Evolutionary conservation across 1,140 invertebrate genomes (phyloP), one percentile per base, ranked within the genome.

Genomic region (Notospermus geniculatus): DNA sequence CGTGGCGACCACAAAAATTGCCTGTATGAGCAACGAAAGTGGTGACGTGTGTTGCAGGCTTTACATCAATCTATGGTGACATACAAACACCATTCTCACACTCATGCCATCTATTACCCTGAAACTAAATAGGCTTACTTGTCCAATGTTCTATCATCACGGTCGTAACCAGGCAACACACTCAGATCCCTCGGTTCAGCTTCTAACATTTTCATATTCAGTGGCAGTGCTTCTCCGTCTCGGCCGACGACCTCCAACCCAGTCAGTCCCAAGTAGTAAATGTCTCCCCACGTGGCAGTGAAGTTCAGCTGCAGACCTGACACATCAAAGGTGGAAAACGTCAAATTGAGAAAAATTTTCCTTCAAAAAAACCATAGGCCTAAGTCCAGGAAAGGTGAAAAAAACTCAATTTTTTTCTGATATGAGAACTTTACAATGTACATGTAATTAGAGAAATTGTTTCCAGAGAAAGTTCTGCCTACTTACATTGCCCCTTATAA

Each of bases 51-150:
- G n/a, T n/a, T n/a, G n/a, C n/a, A n/a, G n/a, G n/a, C n/a, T n/a
- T n/a, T n/a, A n/a, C n/a, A n/a, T n/a, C n/a, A n/a, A n/a, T n/a
- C n/a, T n/a, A n/a, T n/a, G n/a, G n/a, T n/a, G n/a, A n/a, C n/a
- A n/a, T n/a, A n/a, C n/a, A n/a, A n/a, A n/a, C n/a, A n/a, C n/a
- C n/a, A n/a, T n/a, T n/a, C n/a, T n/a, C n/a, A n/a, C n/a, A n/a
- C n/a, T n/a, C n/a, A n/a, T n/a, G n/a, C 78, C 80, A 63, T 84
- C 78, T 46, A 84, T 73, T 29, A 84, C 58, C 67, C 82, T 83
- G 67, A 36, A 74, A 65, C 32, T n/a, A 61, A 50, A 41, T 29
- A 11, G 32, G 65, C 78, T 65, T 59, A 81, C 79, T 81, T 81
- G 59, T 81, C 80, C 17, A 81, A 57, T 25, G 77, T 80, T 19